phyloP scores from a whole-genome alignment of 2,797 vertebrate species.

The Halcyon smyrnensis region DNA sequence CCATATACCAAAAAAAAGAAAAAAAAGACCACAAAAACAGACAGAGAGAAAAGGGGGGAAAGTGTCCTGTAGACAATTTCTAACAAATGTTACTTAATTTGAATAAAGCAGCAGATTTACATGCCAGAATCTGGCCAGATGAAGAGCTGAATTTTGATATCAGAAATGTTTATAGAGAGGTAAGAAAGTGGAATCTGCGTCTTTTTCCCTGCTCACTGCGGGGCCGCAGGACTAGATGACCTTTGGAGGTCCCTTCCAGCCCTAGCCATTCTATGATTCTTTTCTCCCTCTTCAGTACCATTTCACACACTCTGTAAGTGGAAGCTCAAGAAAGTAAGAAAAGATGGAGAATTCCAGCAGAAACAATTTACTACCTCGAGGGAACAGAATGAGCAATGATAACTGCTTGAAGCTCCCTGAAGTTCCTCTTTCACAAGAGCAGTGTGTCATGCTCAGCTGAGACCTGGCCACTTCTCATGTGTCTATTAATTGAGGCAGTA shows the following conservation, averaged over 20 bases:
- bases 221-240: no score
- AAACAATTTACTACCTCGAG: background rate
- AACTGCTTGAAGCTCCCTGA: background rate
- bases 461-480: background rate
- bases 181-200: background rate
- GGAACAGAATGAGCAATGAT: background rate
- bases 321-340: background rate
- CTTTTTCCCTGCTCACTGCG: background rate
- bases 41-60: background rate
- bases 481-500: background rate
- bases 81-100: background rate
- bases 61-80: background rate
- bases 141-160: background rate
- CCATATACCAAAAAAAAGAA: background rate
- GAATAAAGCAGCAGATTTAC: background rate
- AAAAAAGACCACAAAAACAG: fast-evolving
- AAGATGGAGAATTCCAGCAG: background rate
- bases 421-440: background rate
- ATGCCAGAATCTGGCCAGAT: background rate
- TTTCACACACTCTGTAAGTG: background rate
- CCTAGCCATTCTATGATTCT: no score
- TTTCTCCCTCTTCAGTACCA: background rate
- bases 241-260: no score
- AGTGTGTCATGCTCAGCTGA: background rate
- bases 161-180: background rate